phyloP scores from a whole-genome alignment of 2,888 invertebrate genomes.

The Nematopogon swammerdamellus region DNA sequence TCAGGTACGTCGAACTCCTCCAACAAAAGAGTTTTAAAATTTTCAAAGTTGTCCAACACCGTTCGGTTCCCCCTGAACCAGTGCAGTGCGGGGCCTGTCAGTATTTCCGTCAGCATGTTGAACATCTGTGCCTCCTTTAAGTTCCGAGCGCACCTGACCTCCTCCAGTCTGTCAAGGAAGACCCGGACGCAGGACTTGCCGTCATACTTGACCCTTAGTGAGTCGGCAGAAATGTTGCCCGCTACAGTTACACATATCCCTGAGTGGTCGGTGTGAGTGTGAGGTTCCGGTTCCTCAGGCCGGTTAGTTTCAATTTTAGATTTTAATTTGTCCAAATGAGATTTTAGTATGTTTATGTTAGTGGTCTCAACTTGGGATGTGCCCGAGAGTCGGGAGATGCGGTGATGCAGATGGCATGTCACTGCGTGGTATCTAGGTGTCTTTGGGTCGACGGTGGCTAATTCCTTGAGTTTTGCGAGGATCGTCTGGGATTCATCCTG shows the following conservation, averaged over 20 bases:
- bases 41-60: not conserved
- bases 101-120: not conserved
- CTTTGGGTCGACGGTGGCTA: not conserved
- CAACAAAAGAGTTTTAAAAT: not conserved
- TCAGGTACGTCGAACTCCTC: not conserved
- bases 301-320: too few species aligned
- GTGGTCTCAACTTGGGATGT: not conserved
- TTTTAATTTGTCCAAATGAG: not conserved
- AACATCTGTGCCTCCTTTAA: not conserved
- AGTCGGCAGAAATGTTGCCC: not conserved
- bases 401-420: not conserved
- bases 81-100: not conserved
- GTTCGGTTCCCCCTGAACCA: not conserved
- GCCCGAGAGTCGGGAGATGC: not conserved
- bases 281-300: not conserved
- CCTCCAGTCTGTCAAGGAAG: not conserved
- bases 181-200: not conserved
- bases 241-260: not conserved
- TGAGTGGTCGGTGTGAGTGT: not conserved
- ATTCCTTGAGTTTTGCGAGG: not conserved
- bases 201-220: not conserved
- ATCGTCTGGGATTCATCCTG: not conserved
- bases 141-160: not conserved
- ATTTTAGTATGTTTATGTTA: not conserved
- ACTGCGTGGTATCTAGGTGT: not conserved